Percentiles rank a stretch among this genome's conserved stretches.
Evolutionary conservation across 30 jellyfish, hydroid and myxozoan genomes (phyloP).

Genomic region (Cassiopea xamachana): DNA sequence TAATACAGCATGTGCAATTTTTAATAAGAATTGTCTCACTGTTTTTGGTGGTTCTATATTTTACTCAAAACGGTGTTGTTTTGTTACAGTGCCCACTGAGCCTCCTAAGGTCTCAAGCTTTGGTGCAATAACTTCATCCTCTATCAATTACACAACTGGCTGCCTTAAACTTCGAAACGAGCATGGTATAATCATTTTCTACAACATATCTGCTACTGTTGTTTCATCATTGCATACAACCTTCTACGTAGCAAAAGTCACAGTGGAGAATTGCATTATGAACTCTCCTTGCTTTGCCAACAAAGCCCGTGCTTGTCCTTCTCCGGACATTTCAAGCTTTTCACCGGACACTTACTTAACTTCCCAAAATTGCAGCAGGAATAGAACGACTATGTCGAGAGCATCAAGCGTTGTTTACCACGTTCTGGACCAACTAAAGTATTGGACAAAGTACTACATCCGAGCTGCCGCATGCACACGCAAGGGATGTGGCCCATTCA

Average conservation of each 20-base stretch:
- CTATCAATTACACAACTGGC: slow-evolving; percentile 39
- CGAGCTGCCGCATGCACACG: slow-evolving; percentile 57
- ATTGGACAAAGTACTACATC: slow-evolving; percentile 58
- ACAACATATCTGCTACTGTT: slow-evolving; percentile 14
- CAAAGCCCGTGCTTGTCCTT: neutral
- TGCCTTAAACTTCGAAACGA: slow-evolving; percentile 20
- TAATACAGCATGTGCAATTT: neutral
- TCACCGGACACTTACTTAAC: neutral
- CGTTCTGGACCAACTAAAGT: slow-evolving; percentile 3
- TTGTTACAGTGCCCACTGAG: slow-evolving; percentile 29
- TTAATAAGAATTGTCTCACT: no score
- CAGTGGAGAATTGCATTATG: neutral
- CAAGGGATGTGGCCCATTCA: slow-evolving; percentile 72
- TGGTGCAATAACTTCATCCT: neutral
- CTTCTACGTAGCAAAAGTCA: slow-evolving; percentile 4
- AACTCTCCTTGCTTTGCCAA: neutral
- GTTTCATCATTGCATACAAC: neutral
- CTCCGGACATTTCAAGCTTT: neutral
- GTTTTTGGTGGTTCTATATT: neutral
- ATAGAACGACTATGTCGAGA: neutral
- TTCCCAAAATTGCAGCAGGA: slow-evolving; percentile 18
- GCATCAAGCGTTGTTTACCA: slow-evolving; percentile 21
- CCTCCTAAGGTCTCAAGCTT: slow-evolving; percentile 4
- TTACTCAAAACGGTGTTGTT: neutral
- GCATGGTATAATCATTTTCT: slow-evolving; percentile 15